phyloP scores from a whole-genome alignment of 2,113 vertebrate species.

The Tachysurus vachellii region DNA sequence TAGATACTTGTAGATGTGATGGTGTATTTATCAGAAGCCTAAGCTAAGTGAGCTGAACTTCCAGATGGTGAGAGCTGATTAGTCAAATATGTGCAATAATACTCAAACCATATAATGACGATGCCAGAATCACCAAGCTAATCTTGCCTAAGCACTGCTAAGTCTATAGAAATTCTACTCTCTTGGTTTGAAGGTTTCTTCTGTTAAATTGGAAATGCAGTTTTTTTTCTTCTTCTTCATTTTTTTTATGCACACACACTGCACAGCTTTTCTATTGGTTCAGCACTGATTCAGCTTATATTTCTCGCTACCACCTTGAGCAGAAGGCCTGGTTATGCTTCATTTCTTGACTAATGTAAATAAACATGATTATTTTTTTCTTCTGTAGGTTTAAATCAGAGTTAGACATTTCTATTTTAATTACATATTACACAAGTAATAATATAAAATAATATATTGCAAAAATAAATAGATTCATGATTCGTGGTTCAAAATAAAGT shows the following conservation, averaged over 20 bases:
- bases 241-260: neutral
- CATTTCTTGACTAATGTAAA: slow-evolving; percentile 28
- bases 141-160: neutral
- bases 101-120: slow-evolving; percentile 58
- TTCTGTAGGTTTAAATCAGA: neutral
- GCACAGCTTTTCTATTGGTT: neutral
- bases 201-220: neutral
- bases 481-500: neutral
- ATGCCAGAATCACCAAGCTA: slow-evolving; percentile 51
- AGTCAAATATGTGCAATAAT: slow-evolving; percentile 73
- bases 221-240: neutral
- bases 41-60: slow-evolving; percentile 42
- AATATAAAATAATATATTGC: neutral
- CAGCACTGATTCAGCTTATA: slow-evolving; percentile 10
- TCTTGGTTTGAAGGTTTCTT: neutral
- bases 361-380: slow-evolving; percentile 26
- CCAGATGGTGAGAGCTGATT: slow-evolving; percentile 71
- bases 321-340: slow-evolving; percentile 31
- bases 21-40: slow-evolving; percentile 50
- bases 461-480: no score
- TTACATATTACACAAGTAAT: neutral
- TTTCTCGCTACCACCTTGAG: slow-evolving; percentile 9
- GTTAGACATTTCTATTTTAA: neutral
- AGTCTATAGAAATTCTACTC: neutral
- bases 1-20: slow-evolving; percentile 62